Base-by-base conservation (phyloP, 2,888 invertebrate species). In the Hedychridium roseum region DNA sequence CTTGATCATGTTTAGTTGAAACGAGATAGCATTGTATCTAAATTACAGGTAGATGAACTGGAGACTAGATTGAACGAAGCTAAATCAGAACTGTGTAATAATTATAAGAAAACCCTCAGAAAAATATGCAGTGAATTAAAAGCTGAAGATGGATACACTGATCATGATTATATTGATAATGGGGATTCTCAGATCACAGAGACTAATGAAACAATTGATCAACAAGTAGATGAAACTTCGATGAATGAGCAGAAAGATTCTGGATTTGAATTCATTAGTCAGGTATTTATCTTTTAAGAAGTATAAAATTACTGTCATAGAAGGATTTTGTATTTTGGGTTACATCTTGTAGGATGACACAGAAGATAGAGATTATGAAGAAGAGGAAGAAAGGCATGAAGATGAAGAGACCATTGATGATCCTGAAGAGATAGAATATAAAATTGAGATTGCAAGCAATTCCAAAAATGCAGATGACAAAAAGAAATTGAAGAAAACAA, bases 1-100 rank as follows among this genome's bases (percentile, higher is more conserved):
- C 32, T 30, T 34, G 1, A 11, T 31, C 9, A 17, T 12, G 9
- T 7, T 2, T 6, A n/a, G 5, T 34, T 27, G 1, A 18, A 11
- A 15, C 27, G 23, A 12, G 6, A 16, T 34, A 47, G 46, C 4
- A 30, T 37, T 9, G 30, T 40, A 18, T 17, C 12, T 43, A 15
- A 2, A 35, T 60, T 56, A 2, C 34, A 78, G 78, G 84, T 85
- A 57, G 87, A 88, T 51, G 83, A 83, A 42, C 70, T 86, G 30
- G 82, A 85, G 68, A 78, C 74, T 64, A 64, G 83, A 73, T 43
- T 84, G 46, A 67, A 73, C 3, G 82, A 84, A 62, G 77, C 85
- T 6, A 85, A 82, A 62, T 60, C 72, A 34, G 84, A 85, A 60
- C 69, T 86, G n/a, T 72, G 79, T 21, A 76, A 73, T n/a, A 82